These are phyloP conservation scores for Ophonus ardosiacus DNA, from an alignment of 2,888 invertebrate species.

Conservation along the genomic window DNA sequence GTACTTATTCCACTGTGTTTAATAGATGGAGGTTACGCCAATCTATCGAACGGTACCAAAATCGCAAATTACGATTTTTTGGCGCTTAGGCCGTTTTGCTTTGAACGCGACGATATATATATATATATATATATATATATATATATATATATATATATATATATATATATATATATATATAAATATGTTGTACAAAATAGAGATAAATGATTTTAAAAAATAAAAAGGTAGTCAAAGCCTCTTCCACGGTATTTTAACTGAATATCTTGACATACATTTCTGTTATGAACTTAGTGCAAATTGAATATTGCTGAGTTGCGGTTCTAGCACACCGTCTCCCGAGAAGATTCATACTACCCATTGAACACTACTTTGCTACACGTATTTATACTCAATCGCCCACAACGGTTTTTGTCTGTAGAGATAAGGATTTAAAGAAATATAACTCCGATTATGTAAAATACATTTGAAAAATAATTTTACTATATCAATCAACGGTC, in stretches of 20 bases:
- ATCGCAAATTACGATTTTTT: too few relatives aligned
- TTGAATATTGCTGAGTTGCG: constrained; percentile 53
- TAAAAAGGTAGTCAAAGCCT: constrained; percentile 46
- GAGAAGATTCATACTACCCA: constrained; percentile 54
- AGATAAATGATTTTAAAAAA: neutral
- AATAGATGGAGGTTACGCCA: too few relatives aligned
- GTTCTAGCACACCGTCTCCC: constrained; percentile 55
- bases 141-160: too few relatives aligned
- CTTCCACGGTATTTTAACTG: constrained; percentile 54
- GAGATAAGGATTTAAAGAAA: neutral
- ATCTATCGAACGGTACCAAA: too few relatives aligned
- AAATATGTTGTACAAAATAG: too few relatives aligned
- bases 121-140: too few relatives aligned
- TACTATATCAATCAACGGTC: neutral
- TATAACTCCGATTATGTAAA: neutral
- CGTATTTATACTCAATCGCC: constrained; percentile 2
- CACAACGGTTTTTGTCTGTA: neutral
- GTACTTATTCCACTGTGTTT: too few relatives aligned
- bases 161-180: too few relatives aligned
- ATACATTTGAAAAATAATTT: neutral
- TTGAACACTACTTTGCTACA: neutral
- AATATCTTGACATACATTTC: constrained; percentile 3
- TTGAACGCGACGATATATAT: too few relatives aligned
- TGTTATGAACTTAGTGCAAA: constrained; percentile 1
- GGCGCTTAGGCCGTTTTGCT: too few relatives aligned